Conservation (phyloP, 1,140 invertebrate genomes). For the Pseudomyrmex flavicornis region DNA sequence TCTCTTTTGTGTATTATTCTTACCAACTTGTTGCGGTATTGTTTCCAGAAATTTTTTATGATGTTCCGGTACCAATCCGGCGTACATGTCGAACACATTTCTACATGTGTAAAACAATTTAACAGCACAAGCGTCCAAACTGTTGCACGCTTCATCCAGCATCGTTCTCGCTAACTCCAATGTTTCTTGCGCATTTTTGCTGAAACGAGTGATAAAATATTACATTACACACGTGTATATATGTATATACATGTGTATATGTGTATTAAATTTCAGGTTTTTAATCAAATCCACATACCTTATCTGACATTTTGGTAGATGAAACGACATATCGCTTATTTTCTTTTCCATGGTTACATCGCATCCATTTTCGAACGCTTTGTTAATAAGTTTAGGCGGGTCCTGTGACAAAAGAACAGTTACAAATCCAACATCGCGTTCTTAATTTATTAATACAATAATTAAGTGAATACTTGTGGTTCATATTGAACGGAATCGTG, state of each 20-base stretch:
- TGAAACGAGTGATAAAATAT: constrained; percentile 56
- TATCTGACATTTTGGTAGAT: constrained; percentile 88
- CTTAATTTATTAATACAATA: not conserved
- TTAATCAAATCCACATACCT: constrained; percentile 82
- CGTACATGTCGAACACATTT: constrained; percentile 93
- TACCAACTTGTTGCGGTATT: constrained; percentile 94
- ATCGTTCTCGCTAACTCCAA: constrained; percentile 90
- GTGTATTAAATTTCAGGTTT: too few relatives aligned
- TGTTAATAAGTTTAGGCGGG: constrained; percentile 77
- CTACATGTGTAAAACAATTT: constrained; percentile 90
- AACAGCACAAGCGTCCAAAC: constrained; percentile 86
- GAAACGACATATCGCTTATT: constrained; percentile 81
- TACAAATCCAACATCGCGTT: not conserved
- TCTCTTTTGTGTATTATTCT: constrained; percentile 71
- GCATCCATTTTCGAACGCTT: constrained; percentile 66
- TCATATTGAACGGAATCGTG: constrained; percentile 89
- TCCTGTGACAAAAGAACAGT: constrained; percentile 64
- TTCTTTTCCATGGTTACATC: constrained; percentile 68
- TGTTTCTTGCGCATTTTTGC: constrained; percentile 87
- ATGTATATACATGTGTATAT: not conserved
- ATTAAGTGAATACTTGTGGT: constrained; percentile 68
- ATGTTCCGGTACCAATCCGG: constrained; percentile 90
- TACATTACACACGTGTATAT: not conserved
- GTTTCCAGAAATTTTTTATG: constrained; percentile 92
- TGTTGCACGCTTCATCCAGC: constrained; percentile 89